Conservation (phyloP, 2,888 invertebrate species). For the Phortica okadai region DNA sequence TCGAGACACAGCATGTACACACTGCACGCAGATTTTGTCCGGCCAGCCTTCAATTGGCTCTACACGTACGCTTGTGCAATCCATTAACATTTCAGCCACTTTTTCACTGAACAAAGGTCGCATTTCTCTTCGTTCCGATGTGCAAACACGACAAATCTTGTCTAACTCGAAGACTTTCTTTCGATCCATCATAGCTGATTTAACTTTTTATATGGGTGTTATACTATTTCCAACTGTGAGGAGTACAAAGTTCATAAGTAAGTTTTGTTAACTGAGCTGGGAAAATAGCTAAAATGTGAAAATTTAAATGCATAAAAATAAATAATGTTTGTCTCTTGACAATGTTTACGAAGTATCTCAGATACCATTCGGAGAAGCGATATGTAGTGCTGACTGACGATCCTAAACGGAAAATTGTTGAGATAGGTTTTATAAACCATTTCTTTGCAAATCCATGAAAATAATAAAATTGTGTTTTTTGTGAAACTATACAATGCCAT, state of each 20-base stretch:
- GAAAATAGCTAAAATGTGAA: background rate
- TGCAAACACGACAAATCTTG: slow-evolving; percentile 82
- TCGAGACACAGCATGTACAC: slow-evolving; percentile 82
- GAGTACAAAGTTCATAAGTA: background rate
- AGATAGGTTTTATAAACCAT: too few relatives aligned
- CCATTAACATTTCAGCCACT: slow-evolving; percentile 82
- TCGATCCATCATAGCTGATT: slow-evolving; percentile 67
- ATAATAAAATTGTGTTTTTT: too few relatives aligned
- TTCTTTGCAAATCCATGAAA: too few relatives aligned
- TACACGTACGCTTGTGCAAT: slow-evolving; percentile 81
- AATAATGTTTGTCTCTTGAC: too few relatives aligned
- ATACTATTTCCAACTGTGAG: background rate
- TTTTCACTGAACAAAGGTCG: slow-evolving; percentile 81
- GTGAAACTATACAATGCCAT: too few relatives aligned
- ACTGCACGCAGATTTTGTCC: slow-evolving; percentile 80
- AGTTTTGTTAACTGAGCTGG: background rate
- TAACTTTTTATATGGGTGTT: background rate
- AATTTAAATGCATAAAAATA: background rate
- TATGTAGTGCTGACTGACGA: too few relatives aligned
- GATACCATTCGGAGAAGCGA: too few relatives aligned
- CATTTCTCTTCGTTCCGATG: slow-evolving; percentile 82
- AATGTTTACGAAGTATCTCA: too few relatives aligned
- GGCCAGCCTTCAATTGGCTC: slow-evolving; percentile 80
- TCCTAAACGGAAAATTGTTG: too few relatives aligned
- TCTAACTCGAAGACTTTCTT: slow-evolving; percentile 77